Conservation (phyloP, 2,797 vertebrate species). For the Alauda arvensis region DNA sequence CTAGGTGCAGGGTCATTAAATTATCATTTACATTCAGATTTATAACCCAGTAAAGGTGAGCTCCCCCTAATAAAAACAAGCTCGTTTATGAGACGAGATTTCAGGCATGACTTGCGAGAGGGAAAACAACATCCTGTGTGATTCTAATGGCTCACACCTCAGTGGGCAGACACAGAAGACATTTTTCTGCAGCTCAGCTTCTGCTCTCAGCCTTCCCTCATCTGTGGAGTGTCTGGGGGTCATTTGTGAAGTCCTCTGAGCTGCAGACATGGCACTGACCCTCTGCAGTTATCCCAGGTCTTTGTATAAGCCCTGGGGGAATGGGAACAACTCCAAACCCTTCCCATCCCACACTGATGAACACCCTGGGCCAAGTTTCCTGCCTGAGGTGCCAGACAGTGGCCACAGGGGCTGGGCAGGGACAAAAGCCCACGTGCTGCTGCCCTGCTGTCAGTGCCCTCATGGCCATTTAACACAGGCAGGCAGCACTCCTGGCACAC, state of each 20-base stretch:
- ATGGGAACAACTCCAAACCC: not conserved
- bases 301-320: rapidly evolving
- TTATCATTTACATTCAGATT: conserved; percentile 40
- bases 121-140: conserved; percentile 16
- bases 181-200: not conserved
- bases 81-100: conserved; percentile 31
- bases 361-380: not conserved
- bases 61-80: conserved; percentile 44
- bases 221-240: not conserved
- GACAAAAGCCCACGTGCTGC: not conserved
- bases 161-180: not conserved
- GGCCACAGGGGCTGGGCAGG: not conserved
- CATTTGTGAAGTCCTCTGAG: not conserved
- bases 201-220: not conserved
- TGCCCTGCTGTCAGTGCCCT: not conserved
- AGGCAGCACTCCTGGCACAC: not conserved
- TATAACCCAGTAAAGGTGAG: conserved; percentile 23
- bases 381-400: not conserved
- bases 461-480: not conserved
- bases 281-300: not conserved
- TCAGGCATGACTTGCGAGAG: conserved; percentile 33
- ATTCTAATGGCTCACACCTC: conserved; percentile 38
- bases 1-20: conserved; percentile 44
- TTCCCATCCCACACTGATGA: not conserved
- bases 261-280: not conserved